These are phyloP conservation scores for Propithecus perrieri DNA, from an alignment of 2,797 vertebrate genomes.

Conservation along the genomic window DNA sequence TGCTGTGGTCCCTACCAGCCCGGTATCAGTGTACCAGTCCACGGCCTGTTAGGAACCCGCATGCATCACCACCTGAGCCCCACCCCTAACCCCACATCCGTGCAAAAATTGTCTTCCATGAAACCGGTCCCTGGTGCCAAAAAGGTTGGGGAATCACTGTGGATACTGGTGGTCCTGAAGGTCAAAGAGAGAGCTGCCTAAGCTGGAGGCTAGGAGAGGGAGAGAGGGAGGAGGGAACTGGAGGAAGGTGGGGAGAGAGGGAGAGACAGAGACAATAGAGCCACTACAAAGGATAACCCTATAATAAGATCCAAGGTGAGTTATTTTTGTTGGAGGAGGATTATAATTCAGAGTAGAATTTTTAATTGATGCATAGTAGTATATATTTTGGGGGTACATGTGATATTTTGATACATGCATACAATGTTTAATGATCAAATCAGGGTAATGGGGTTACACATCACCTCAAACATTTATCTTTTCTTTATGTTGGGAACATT, in stretches of 20 bases:
- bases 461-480: background rate
- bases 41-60: no score
- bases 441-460: background rate
- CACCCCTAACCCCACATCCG: accelerated
- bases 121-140: no score
- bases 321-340: background rate
- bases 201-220: background rate
- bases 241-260: background rate
- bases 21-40: no score
- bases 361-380: background rate
- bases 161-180: background rate
- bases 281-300: background rate
- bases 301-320: background rate
- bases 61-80: no score
- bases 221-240: background rate
- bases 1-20: no score
- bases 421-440: background rate
- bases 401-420: background rate
- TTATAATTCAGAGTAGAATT: background rate
- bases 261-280: background rate
- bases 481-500: background rate
- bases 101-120: no score
- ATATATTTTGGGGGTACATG: no score
- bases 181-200: background rate
- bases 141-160: no score